Conservation (phyloP, 2,113 vertebrate genomes). For the Protobothrops flavoviridis region DNA sequence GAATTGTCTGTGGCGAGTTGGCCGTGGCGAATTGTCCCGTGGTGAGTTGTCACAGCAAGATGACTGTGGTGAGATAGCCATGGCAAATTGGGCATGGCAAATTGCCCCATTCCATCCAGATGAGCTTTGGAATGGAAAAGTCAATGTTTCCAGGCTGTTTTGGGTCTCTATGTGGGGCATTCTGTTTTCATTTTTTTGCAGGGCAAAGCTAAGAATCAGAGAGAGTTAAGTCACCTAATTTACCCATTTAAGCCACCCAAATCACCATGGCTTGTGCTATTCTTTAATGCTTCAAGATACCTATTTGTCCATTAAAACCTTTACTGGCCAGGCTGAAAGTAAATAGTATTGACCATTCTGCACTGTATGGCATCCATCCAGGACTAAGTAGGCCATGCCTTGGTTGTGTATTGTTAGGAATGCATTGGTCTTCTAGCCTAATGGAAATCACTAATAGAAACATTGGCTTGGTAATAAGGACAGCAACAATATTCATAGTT, state of each 20-base stretch:
- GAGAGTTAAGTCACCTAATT: not conserved
- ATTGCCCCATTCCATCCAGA: too few relatives aligned
- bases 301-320: not conserved
- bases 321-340: not conserved
- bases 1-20: too few relatives aligned
- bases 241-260: not conserved
- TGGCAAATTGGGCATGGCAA: too few relatives aligned
- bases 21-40: too few relatives aligned
- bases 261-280: not conserved
- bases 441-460: not conserved
- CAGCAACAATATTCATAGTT: not conserved
- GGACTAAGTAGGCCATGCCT: not conserved
- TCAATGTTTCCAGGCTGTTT: not conserved
- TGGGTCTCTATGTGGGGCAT: not conserved
- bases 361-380: not conserved
- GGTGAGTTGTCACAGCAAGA: too few relatives aligned
- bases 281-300: not conserved
- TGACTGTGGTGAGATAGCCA: too few relatives aligned
- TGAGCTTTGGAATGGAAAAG: not conserved
- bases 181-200: not conserved
- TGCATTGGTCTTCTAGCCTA: not conserved
- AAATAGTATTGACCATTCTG: not conserved
- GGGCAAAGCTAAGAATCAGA: not conserved
- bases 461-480: not conserved
- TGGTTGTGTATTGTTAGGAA: not conserved